Evolutionary conservation across 2,888 invertebrate genomes (phyloP).

Genomic region (Drosophila nr. fundita): DNA sequence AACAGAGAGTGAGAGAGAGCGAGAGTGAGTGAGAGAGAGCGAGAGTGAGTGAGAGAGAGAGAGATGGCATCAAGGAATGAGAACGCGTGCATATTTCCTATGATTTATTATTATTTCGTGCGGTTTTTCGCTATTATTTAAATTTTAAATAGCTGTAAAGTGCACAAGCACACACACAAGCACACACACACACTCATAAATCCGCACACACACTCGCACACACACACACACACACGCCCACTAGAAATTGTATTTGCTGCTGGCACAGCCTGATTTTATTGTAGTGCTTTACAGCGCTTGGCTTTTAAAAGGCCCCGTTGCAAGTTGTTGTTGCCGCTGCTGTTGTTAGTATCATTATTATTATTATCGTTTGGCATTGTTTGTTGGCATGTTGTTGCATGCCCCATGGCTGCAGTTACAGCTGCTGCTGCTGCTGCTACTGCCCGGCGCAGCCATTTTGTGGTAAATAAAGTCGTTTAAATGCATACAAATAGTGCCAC

Average conservation of each 20-base stretch:
- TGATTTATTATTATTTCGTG: constrained; percentile 80
- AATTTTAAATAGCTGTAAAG: constrained; percentile 80
- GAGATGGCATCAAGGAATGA: not conserved
- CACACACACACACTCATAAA: not conserved
- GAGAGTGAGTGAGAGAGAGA: not conserved
- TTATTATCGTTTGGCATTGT: constrained; percentile 78
- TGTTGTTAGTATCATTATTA: constrained; percentile 58
- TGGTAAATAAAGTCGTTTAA: constrained; percentile 82
- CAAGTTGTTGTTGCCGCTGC: constrained; percentile 27
- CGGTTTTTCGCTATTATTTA: constrained; percentile 79
- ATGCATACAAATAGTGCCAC: constrained; percentile 73
- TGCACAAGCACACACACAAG: constrained; percentile 34
- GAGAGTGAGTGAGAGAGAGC: constrained; percentile 14
- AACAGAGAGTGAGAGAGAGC: constrained; percentile 2
- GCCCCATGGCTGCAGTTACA: constrained; percentile 38
- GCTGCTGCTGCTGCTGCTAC: constrained; percentile 24
- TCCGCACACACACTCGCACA: constrained; percentile 5
- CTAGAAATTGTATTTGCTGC: constrained; percentile 51
- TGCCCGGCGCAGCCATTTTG: constrained; percentile 70
- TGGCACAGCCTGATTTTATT: constrained; percentile 54
- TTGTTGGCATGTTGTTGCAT: constrained; percentile 66
- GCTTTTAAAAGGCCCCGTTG: constrained; percentile 54
- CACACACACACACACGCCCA: constrained; percentile 48
- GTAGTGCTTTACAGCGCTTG: constrained; percentile 61
- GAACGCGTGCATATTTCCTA: constrained; percentile 62